Evolutionary conservation across 1,140 invertebrate genomes (phyloP).

Genomic region (Yoshiicerus persimilis): DNA sequence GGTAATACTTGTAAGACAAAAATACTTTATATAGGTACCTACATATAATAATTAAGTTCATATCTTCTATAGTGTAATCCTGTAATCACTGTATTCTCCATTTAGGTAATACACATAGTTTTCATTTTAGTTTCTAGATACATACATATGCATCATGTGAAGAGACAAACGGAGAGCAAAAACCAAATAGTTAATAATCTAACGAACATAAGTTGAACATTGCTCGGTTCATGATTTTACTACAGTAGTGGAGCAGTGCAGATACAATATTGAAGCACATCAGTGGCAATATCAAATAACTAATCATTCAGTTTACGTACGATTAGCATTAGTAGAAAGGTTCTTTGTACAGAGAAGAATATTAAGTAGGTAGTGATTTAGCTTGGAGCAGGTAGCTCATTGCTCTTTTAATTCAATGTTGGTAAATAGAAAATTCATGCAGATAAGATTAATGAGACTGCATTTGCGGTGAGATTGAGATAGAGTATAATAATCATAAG

Average conservation of each 20-base stretch:
- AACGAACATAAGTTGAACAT: not conserved
- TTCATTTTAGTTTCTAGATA: not conserved
- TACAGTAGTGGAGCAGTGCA: not conserved
- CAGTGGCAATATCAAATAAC: not conserved
- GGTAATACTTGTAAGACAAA: not conserved
- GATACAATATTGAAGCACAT: not conserved
- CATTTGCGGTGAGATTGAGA: not conserved
- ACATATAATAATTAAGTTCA: not conserved
- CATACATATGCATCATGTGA: no score
- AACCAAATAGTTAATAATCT: not conserved
- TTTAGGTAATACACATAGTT: not conserved
- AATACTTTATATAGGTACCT: not conserved
- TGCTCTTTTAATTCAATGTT: not conserved
- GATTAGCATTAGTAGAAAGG: not conserved
- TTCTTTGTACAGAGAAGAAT: not conserved
- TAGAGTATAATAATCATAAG: not conserved
- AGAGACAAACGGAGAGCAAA: not conserved
- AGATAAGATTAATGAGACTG: constrained; percentile 20
- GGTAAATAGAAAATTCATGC: constrained; percentile 14
- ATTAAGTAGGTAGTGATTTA: not conserved
- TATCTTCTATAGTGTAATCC: not conserved
- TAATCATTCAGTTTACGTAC: not conserved
- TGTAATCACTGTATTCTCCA: no score
- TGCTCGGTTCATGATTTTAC: not conserved
- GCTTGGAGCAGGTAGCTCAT: not conserved